A percentile compares a stretch with the other conserved stretches of the same genome.
Evolutionary conservation across 2,113 vertebrate species (phyloP).

Genomic region (Lagopus muta): DNA sequence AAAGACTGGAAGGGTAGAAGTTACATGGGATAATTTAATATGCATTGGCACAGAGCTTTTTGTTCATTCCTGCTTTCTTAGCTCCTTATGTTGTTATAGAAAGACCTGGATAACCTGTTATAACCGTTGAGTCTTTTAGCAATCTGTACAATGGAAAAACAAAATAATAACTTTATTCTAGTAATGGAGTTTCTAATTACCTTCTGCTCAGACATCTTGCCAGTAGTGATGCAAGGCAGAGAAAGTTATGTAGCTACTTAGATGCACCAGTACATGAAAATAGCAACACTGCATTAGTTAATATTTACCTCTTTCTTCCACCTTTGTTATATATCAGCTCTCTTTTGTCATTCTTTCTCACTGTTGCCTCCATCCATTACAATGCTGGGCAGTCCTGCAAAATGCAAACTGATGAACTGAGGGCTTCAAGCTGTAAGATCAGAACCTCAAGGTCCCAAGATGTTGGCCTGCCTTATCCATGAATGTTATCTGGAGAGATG

Average conservation of each 20-base stretch:
- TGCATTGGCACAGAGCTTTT: background rate
- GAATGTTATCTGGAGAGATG: background rate
- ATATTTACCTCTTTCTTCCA: background rate
- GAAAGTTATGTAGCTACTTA: background rate
- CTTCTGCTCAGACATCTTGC: background rate
- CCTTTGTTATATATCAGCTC: background rate
- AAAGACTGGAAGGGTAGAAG: constrained; percentile 23
- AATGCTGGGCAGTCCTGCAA: background rate
- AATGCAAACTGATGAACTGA: background rate
- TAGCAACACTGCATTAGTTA: background rate
- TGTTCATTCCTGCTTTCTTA: constrained; percentile 8
- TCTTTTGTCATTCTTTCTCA: background rate
- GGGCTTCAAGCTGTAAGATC: background rate
- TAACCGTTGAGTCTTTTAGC: background rate
- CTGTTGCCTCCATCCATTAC: background rate
- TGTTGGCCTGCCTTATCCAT: background rate
- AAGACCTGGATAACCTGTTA: constrained; percentile 23
- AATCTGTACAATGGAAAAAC: background rate
- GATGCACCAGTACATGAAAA: background rate
- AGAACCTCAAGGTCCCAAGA: background rate
- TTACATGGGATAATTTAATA: constrained; percentile 35
- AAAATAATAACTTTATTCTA: background rate
- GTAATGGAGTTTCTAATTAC: background rate
- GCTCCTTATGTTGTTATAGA: constrained; percentile 23
- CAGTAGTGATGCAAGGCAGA: background rate